Base-by-base conservation (phyloP, 2,113 vertebrate genomes). In the Rutilus rutilus region DNA sequence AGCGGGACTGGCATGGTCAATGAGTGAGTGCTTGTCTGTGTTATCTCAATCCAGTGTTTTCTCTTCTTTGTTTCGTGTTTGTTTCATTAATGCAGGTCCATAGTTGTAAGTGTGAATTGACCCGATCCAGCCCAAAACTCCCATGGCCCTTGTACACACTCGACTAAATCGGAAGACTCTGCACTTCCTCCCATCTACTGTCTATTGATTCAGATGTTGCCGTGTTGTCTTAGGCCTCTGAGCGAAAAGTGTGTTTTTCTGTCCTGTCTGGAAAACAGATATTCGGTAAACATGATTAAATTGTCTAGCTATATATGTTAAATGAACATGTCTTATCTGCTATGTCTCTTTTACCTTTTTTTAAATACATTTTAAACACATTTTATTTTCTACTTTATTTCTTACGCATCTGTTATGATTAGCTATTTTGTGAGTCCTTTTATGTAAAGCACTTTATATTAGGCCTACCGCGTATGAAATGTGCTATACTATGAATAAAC, bases 41-140 rank as follows among this genome's bases (percentile, higher is more conserved):
- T 89, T 42, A 57, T 62, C 36, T 19, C 71, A 84, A 60, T 75
- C 42, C 73, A 27, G 42, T 75, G 42, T 75, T 27, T 75, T 75
- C 30, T 74, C 52, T 3, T 36, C 57, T 85, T 65, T 65, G 74
- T 84, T 86, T 88, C 67, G 78, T 85, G 85, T 87, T 88, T 88
- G 85, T 90, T 90, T 91, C 90, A 88, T 90, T 84, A 86, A 89
- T 90, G 90, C 89, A 78, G 60, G 88, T 90, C 80, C 79, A 86
- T 57, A 30, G 87, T 87, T 83, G 42, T 90, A 90, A 92, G 90
- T 89, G 91, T 69, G 82, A 39, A 75, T 79, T 89, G 91, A 91
- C 92, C 87, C 86, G 85, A 91, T 81, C 90, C 85, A 19, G 30
- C 33, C 39, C 62, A 60, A 76, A 79, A 52, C 78, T 69, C 76